Percentiles rank a stretch among this genome's conserved stretches.
Conservation (phyloP, 2,113 vertebrate genomes). For the Rousettus leschenaultii region DNA sequence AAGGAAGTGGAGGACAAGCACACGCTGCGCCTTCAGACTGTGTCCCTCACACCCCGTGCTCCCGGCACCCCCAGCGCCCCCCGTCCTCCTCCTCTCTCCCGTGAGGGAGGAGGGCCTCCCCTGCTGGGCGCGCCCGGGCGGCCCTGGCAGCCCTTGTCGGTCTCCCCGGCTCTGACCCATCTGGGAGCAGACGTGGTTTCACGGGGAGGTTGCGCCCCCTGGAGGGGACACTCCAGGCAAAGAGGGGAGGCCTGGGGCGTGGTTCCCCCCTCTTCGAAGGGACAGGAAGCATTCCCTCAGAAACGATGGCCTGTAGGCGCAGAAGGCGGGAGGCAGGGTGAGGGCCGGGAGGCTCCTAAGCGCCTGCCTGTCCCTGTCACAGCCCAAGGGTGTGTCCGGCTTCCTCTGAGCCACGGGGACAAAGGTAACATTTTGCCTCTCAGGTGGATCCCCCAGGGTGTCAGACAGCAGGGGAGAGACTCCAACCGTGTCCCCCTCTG, state of each 20-base stretch:
- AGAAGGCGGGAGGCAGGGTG: too few relatives aligned
- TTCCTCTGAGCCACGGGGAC: not conserved
- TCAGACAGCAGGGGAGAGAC: too few relatives aligned
- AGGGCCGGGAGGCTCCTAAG: not conserved
- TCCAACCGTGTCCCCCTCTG: not conserved
- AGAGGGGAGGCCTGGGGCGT: not conserved
- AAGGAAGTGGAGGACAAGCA: not conserved
- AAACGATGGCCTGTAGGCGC: accelerated
- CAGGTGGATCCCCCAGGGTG: not conserved
- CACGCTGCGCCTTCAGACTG: accelerated
- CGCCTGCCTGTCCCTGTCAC: not conserved
- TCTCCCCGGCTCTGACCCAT: not conserved
- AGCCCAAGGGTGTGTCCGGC: too few relatives aligned
- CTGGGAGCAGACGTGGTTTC: not conserved
- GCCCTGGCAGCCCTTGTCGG: too few relatives aligned
- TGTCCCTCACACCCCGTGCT: not conserved
- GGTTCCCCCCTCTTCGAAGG: not conserved
- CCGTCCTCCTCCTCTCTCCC: not conserved
- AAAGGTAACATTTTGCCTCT: not conserved
- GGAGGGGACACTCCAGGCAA: not conserved
- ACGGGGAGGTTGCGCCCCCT: not conserved
- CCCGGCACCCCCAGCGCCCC: not conserved
- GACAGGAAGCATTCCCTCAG: not conserved
- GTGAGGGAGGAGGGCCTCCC: not conserved
- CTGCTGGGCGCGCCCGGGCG: not conserved